Base-by-base conservation (phyloP, 1,140 invertebrate species). In the Lanistes nyassanus region DNA sequence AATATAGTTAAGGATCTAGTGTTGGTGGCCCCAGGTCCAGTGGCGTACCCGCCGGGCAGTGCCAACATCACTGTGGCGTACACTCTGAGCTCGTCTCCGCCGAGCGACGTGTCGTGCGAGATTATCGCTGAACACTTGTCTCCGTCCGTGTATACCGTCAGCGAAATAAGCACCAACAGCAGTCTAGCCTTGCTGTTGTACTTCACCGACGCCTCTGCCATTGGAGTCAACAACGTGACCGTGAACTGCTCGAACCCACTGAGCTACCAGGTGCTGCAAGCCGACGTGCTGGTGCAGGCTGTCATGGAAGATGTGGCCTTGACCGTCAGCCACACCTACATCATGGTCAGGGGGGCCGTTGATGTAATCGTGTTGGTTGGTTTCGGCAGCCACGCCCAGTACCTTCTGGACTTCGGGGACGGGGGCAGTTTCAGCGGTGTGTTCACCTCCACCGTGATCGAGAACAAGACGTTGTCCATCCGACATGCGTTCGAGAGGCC, bases 171-270 rank as follows among this genome's bases (percentile, higher is more conserved):
- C 36, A 16, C 58, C 21, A 26, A n/a, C 23, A 68, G 66, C 11
- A 69, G 73, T 5, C n/a, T 72, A n/a, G 31, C 60, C 13, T 47
- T 81, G 21, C 47, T 16, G n/a, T 39, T 74, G 13, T 26, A 26
- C 21, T 82, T 78, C 76, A 51, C 53, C 7, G 60, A 79, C 70
- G 13, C 26, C 6, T 51, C 16, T 23, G 68, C 68, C 55, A 66
- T 82, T 55, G 82, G 80, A 26, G 42, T 68, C 19, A 31, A 76
- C 36, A 36, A 69, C 23, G 69, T 83, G 19, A 51, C 65, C 23
- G 64, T 83, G 0, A 71, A 79, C 26, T 83, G 82, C 70, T 75
- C 69, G 19, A 83, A 83, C 53, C 66, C 72, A 23, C 42, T 83
- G 21, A 80, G 76, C 74, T 68, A 64, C 36, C 65, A 73, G 36